Evolutionary conservation across 2,888 invertebrate species (phyloP).

Genomic region (Deroplatys truncata): DNA sequence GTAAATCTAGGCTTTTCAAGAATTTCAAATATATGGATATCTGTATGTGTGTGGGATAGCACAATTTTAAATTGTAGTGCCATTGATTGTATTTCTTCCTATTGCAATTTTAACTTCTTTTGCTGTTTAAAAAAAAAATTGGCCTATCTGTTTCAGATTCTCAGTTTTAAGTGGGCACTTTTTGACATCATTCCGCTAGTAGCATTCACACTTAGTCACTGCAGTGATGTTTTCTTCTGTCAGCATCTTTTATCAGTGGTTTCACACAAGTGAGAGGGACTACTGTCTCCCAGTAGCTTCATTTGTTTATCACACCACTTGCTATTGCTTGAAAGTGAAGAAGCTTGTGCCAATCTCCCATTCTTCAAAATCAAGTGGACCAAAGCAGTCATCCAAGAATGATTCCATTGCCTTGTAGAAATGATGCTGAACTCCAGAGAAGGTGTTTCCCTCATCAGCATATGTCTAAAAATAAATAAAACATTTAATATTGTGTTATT

Average conservation of each 20-base stretch:
- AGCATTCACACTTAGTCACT: background rate
- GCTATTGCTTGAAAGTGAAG: constrained; percentile 46
- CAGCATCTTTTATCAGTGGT: too few species aligned
- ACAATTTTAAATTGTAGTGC: background rate
- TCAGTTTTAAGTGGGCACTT: background rate
- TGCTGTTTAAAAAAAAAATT: background rate
- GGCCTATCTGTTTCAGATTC: background rate
- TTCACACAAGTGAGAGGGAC: too few species aligned
- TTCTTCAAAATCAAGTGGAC: constrained; percentile 63
- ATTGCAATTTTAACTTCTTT: background rate
- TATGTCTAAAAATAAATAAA: constrained; percentile 61
- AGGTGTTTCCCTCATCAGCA: constrained; percentile 78
- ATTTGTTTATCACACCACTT: background rate
- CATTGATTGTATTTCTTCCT: background rate
- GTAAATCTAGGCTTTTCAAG: background rate
- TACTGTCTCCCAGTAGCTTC: background rate
- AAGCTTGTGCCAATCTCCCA: constrained; percentile 60
- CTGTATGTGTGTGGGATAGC: background rate
- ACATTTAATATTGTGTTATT: background rate
- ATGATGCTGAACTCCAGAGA: constrained; percentile 69
- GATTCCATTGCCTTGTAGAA: constrained; percentile 81
- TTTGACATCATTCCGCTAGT: background rate
- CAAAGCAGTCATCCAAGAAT: constrained; percentile 82
- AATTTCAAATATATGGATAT: background rate
- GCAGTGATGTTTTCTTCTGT: too few species aligned